Evolutionary conservation across 2,888 invertebrate species (phyloP), one percentile per base, ranked within the genome.

Genomic region (Mythimna vitellina): DNA sequence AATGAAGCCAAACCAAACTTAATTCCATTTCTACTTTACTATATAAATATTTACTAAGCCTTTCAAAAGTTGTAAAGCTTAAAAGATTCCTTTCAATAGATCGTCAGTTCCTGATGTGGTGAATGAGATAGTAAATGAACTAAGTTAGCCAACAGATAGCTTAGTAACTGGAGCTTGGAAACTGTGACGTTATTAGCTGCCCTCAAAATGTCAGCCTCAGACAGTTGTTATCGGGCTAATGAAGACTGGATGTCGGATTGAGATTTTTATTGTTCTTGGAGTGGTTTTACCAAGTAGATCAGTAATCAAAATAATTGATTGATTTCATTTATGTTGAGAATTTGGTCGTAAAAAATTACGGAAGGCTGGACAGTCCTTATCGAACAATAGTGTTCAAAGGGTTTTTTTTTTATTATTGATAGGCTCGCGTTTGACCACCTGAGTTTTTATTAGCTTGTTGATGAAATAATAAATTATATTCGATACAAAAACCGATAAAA

Each of bases 161-260:
- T 81, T 58, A 62, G 61, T 49, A 61, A 68, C 78, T 54, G 49
- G n/a, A 10, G 61, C 69, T 71, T 61, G 46, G 54, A 65, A 80
- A 77, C 78, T 70, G 56, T 71, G 78, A 62, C 56, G 66, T 65
- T 57, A 80, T 70, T 70, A 70, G 63, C 58, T 73, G 69, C 49
- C 67, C 70, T 81, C 69, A 70, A 80, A 78, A 54, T 51, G 73
- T 81, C 78, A 77, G 51, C 51, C 49, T 62, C 58, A 63, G 38
- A 58, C 25, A 61, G 42, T 54, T 64, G 58, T 32, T 61, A 73
- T 66, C 69, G n/a, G 46, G 54, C 10, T 58, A 32, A 62, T 64
- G 63, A 72, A 68, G 57, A 65, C 75, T 67, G 53, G 29, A 53
- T 49, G 57, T 58, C 22, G 25, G 14, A 20, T 62, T 29, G 54